Conservation (phyloP, 1,140 invertebrate genomes). For the Halyomorpha halys region DNA sequence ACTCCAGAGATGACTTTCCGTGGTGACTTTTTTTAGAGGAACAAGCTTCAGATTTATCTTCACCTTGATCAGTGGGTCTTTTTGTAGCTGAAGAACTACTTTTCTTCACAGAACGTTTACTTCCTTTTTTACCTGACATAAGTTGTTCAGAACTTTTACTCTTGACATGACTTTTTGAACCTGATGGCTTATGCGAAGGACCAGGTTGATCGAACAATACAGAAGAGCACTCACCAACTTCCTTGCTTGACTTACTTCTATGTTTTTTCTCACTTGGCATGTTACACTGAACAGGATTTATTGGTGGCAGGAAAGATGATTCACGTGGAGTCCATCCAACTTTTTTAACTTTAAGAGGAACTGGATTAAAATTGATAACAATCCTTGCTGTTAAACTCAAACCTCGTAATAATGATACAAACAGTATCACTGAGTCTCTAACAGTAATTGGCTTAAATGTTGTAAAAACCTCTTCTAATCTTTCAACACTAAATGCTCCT, state of each 20-base stretch:
- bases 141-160: not conserved
- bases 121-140: not conserved
- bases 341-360: conserved; percentile 47
- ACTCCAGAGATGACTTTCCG: not conserved
- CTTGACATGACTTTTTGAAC: not conserved
- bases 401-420: conserved; percentile 60
- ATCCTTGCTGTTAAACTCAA: conserved; percentile 71
- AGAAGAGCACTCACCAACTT: not conserved
- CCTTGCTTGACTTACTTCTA: not conserved
- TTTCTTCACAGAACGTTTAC: not conserved
- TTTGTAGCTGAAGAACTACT: no score
- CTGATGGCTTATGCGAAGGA: conserved; percentile 1
- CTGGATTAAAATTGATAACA: conserved; percentile 52
- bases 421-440: conserved; percentile 61
- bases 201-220: not conserved
- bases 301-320: not conserved
- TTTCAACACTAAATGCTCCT: not conserved
- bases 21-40: not conserved
- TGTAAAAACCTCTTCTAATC: not conserved
- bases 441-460: conserved; percentile 36
- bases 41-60: not conserved
- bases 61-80: not conserved
- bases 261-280: not conserved
- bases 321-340: not conserved
- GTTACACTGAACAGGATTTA: not conserved